Conservation (phyloP, 2,888 invertebrate species). For the Drosophila phalerata region DNA sequence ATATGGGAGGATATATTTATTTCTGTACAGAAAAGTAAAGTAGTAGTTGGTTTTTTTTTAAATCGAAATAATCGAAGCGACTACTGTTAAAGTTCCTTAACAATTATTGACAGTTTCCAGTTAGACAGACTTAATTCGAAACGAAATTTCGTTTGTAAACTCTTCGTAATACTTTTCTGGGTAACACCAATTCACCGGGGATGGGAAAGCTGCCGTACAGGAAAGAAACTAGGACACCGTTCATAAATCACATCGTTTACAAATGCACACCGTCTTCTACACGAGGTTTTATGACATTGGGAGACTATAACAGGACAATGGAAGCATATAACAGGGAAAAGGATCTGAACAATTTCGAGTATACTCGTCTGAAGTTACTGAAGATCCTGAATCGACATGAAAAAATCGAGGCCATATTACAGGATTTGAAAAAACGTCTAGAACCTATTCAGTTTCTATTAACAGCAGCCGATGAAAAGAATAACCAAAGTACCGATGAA, state of each 20-base stretch:
- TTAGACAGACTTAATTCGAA: neutral
- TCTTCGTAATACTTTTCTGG: conserved; percentile 5
- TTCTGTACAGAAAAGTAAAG: neutral
- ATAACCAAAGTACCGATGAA: neutral
- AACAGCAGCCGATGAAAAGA: conserved; percentile 2
- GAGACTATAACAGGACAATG: neutral
- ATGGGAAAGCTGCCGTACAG: conserved; percentile 11
- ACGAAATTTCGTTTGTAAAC: conserved; percentile 21
- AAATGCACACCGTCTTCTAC: conserved; percentile 5
- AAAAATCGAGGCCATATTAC: conserved; percentile 15
- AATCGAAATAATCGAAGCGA: neutral
- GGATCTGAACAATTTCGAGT: neutral
- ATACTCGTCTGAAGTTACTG: conserved; percentile 14
- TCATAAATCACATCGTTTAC: neutral
- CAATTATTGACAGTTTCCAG: conserved; percentile 2
- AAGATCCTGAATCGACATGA: conserved; percentile 15
- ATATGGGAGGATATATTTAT: neutral
- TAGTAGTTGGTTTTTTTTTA: neutral
- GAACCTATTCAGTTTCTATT: conserved; percentile 12
- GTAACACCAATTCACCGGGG: conserved; percentile 2
- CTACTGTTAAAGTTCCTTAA: neutral
- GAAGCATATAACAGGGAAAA: neutral
- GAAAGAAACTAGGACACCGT: neutral
- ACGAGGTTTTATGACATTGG: neutral
- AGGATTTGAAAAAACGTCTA: conserved; percentile 7